Evolutionary conservation across 1,140 invertebrate species (phyloP).

Genomic region (Gonatopus flavifemur): DNA sequence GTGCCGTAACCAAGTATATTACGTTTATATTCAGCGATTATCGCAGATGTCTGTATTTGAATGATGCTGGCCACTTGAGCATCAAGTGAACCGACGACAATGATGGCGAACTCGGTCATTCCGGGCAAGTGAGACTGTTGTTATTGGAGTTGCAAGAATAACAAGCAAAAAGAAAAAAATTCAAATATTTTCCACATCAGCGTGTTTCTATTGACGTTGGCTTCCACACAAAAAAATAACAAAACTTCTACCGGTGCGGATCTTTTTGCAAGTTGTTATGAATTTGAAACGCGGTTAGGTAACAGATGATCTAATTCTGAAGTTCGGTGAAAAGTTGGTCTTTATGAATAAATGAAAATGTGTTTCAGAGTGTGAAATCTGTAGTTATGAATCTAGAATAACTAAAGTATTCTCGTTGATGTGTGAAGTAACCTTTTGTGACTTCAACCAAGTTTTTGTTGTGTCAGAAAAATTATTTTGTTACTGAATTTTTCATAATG

Average conservation of each 20-base stretch:
- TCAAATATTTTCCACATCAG: conserved; percentile 44
- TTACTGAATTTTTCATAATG: no score
- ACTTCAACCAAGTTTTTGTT: no score
- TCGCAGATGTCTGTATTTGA: conserved; percentile 43
- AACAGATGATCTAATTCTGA: not conserved
- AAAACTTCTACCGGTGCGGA: not conserved
- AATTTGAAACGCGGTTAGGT: not conserved
- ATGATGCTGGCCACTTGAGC: conserved; percentile 39
- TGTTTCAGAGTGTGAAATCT: no score
- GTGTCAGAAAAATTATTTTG: no score
- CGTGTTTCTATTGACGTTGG: conserved; percentile 35
- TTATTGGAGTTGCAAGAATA: conserved; percentile 50
- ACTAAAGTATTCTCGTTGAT: no score
- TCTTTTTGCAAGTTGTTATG: not conserved
- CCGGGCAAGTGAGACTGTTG: conserved; percentile 50
- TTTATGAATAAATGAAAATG: not conserved
- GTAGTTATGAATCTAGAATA: no score
- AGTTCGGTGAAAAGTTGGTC: not conserved
- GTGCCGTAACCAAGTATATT: no score
- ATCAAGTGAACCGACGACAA: conserved; percentile 48
- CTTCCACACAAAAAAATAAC: no score
- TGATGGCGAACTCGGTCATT: conserved; percentile 19
- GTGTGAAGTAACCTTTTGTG: no score
- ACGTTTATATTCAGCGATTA: conserved; percentile 12
- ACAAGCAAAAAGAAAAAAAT: conserved; percentile 33